Base-by-base conservation (phyloP, 1,140 invertebrate species). In the Galleria mellonella region DNA sequence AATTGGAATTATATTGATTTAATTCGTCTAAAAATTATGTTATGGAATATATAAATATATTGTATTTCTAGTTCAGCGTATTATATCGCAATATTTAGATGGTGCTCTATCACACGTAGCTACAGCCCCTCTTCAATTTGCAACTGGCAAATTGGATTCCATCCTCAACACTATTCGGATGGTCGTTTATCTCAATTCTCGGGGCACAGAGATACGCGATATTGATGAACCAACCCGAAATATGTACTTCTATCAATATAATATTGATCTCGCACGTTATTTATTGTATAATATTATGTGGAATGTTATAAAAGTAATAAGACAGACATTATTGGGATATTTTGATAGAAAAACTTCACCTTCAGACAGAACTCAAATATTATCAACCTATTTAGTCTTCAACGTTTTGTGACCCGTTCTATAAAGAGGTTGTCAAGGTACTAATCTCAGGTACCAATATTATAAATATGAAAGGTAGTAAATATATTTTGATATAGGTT, bases 161-260 rank as follows among this genome's bases (percentile, higher is more conserved):
- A 51, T 56, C 52, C 59, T 61, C 59, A 57, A 61, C 58, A 58
- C 66, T 59, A 57, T 66, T 56, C 56, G 48, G 38, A 42, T 32
- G 51, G 48, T 63, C 62, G 49, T 70, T 70, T 70, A 66, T 70
- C 60, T 70, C 59, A 61, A 70, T 70, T 62, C 50, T 37, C 43
- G 39, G 17, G 38, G 50, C 38, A 58, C 53, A 57, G 58, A 62
- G 47, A 43, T 45, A 41, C 27, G 32, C 44, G 43, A 48, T 53
- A 53, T 55, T 51, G 49, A 47, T 55, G 33, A 47, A 33, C 41
- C 31, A 47, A 33, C 41, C 31, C 23, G 29, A 44, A 55, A 54
- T 51, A 56, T 60, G 50, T 53, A 47, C 32, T 33, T 33, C 32
- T 33, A 33, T 33, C 17, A 23, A 33, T 33, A 10, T 33, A 0